Conservation (phyloP, 1,140 invertebrate genomes). For the Teleopsis dalmanni region DNA sequence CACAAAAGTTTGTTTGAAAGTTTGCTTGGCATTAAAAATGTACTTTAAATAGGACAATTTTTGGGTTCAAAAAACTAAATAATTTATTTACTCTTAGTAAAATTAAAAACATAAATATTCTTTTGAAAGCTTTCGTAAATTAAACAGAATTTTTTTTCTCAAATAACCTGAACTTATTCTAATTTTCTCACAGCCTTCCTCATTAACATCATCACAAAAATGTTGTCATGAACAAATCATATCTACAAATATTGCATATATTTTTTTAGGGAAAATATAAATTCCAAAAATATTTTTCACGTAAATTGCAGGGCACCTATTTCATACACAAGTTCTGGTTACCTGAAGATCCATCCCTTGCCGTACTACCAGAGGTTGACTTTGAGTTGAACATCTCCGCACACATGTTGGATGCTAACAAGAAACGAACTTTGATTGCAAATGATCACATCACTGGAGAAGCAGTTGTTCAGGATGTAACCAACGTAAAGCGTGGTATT, state of each 20-base stretch:
- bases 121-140: no score
- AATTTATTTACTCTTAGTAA: no score
- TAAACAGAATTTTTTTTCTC: no score
- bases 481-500: constrained; percentile 34
- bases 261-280: constrained; percentile 5
- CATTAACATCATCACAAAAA: no score
- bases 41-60: no score
- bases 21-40: no score
- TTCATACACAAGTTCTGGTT: constrained; percentile 38
- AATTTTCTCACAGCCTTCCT: no score
- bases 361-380: constrained; percentile 33
- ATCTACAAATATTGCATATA: no score
- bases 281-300: constrained; percentile 14
- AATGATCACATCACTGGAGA: constrained; percentile 32
- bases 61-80: no score
- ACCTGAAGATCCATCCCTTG: constrained; percentile 33
- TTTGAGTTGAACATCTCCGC: constrained; percentile 30
- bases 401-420: constrained; percentile 22
- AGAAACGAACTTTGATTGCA: constrained; percentile 28
- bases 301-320: constrained; percentile 37
- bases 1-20: no score
- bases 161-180: background rate
- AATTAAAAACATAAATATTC: no score
- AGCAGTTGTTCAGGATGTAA: constrained; percentile 30
- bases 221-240: no score